Conservation (phyloP, 1,140 invertebrate genomes). For the Eupristina koningsbergeri region DNA sequence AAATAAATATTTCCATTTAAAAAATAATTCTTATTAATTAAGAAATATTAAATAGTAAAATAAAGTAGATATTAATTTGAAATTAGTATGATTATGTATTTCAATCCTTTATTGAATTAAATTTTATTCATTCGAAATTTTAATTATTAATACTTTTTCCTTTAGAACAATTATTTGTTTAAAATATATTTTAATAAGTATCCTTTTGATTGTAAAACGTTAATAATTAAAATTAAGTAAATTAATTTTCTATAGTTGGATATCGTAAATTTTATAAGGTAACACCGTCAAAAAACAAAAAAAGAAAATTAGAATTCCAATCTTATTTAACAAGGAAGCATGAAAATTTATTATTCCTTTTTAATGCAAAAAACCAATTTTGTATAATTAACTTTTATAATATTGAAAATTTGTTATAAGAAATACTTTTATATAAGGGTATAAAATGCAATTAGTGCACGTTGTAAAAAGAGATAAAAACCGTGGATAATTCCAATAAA, state of each 20-base stretch:
- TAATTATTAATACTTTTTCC: neutral
- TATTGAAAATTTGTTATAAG: neutral
- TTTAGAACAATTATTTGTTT: neutral
- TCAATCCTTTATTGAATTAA: neutral
- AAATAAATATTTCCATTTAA: too few relatives aligned
- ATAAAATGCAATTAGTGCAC: neutral
- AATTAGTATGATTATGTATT: neutral
- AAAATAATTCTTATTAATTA: too few relatives aligned
- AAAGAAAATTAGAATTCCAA: too few relatives aligned
- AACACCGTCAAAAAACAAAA: too few relatives aligned
- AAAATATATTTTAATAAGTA: too few relatives aligned
- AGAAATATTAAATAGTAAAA: neutral
- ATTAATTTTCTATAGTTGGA: too few relatives aligned
- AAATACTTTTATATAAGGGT: neutral
- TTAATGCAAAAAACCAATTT: too few relatives aligned
- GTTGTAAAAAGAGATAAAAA: neutral
- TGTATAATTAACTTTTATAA: neutral
- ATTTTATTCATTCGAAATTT: neutral
- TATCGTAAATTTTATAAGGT: too few relatives aligned
- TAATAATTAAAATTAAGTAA: too few relatives aligned
- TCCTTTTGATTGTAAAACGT: too few relatives aligned
- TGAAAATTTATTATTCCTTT: too few relatives aligned
- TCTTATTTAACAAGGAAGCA: too few relatives aligned
- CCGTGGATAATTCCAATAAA: neutral
- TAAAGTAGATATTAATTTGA: neutral